A percentile compares a stretch with the other conserved stretches of the same genome.
phyloP scores from a whole-genome alignment of 2,888 invertebrate species.

The Drosophila gaucha region DNA sequence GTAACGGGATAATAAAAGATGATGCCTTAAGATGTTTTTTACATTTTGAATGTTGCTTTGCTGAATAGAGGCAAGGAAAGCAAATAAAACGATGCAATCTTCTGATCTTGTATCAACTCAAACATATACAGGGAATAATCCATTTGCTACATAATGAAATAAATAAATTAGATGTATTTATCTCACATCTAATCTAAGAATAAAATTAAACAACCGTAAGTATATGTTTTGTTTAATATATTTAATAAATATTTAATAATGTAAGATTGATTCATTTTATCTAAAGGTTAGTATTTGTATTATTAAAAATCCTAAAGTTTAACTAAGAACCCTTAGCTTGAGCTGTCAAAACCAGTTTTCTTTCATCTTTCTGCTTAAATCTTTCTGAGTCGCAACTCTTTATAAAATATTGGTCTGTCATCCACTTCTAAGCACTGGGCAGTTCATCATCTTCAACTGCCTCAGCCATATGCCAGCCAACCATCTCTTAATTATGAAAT shows the following conservation, averaged over 20 bases:
- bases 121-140: no score
- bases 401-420: conserved; percentile 20
- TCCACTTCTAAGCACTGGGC: conserved; percentile 49
- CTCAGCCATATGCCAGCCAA: conserved; percentile 18
- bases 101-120: no score
- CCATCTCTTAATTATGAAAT: conserved; percentile 72
- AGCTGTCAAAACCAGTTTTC: conserved; percentile 2
- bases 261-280: no score
- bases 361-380: conserved; percentile 9
- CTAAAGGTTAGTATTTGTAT: neutral
- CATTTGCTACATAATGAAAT: no score
- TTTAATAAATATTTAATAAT: no score
- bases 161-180: neutral
- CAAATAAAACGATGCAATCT: no score
- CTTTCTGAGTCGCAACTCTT: neutral
- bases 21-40: neutral
- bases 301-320: neutral
- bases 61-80: no score
- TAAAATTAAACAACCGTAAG: neutral
- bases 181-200: neutral
- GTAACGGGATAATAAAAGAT: neutral
- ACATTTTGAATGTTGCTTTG: neutral
- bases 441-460: conserved; percentile 12
- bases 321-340: neutral
- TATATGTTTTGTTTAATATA: no score